Percentiles rank a stretch among this genome's conserved stretches.
Conservation (phyloP, 1,140 invertebrate genomes). For the Nasonia longicornis region DNA sequence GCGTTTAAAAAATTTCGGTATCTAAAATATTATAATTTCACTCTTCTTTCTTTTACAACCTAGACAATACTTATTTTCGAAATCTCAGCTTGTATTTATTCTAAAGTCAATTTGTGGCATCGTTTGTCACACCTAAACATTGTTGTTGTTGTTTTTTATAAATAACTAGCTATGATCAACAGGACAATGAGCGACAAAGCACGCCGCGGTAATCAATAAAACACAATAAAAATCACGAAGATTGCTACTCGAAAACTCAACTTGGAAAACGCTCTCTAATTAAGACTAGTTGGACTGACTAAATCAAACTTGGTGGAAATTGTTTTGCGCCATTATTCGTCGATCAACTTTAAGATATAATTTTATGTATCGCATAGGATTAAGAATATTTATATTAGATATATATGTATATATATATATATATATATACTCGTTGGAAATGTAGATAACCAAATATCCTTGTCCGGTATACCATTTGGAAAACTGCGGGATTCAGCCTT, state of each 20-base stretch:
- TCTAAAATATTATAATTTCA: conserved; percentile 47
- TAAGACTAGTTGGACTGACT: conserved; percentile 46
- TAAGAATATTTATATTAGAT: conserved; percentile 41
- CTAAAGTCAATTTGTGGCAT: conserved; percentile 17
- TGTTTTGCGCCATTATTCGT: conserved; percentile 39
- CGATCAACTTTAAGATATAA: conserved; percentile 31
- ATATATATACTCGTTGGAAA: conserved; percentile 38
- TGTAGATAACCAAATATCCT: conserved; percentile 35
- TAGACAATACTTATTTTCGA: conserved; percentile 43
- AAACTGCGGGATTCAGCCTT: conserved; percentile 73
- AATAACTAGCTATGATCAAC: conserved; percentile 14
- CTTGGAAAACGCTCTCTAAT: conserved; percentile 33
- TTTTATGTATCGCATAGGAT: conserved; percentile 39
- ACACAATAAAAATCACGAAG: conserved; percentile 35
- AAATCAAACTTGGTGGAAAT: conserved; percentile 29
- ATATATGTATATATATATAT: conserved; percentile 4
- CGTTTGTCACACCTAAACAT: conserved; percentile 15
- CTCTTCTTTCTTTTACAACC: conserved; percentile 33
- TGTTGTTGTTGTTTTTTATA: neutral
- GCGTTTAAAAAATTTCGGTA: conserved; percentile 42
- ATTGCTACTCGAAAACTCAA: conserved; percentile 14
- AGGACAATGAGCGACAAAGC: conserved; percentile 37
- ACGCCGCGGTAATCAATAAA: conserved; percentile 36
- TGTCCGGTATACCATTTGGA: conserved; percentile 39
- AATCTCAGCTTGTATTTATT: conserved; percentile 31